Evolutionary conservation across 2,113 vertebrate genomes (phyloP).

Genomic region (Clarias macrocephalus): DNA sequence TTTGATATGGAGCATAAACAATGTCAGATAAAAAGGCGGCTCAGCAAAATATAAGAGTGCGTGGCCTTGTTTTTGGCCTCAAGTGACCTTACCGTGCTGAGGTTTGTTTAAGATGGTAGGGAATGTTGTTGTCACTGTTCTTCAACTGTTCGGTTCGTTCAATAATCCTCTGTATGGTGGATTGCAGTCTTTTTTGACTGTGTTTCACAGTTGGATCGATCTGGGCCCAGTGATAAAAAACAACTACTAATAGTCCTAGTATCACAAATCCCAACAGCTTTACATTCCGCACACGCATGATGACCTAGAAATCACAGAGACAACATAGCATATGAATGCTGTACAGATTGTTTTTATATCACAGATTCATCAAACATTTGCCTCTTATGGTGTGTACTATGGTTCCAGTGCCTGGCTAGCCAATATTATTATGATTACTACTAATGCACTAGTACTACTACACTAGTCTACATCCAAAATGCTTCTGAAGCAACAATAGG

Average conservation of each 20-base stretch:
- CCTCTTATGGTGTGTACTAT: neutral
- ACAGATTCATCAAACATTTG: neutral
- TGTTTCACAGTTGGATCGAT: slow-evolving; percentile 38
- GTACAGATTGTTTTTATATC: neutral
- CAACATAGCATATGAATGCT: neutral
- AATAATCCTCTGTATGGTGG: slow-evolving; percentile 37
- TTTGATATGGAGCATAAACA: too few relatives aligned
- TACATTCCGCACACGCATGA: slow-evolving; percentile 59
- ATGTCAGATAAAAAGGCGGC: too few relatives aligned
- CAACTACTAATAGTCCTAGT: neutral
- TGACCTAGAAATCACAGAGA: slow-evolving; percentile 13
- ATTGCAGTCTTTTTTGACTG: slow-evolving; percentile 26
- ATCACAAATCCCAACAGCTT: slow-evolving; percentile 41
- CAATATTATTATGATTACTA: too few relatives aligned
- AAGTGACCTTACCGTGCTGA: slow-evolving; percentile 60
- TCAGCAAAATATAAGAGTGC: too few relatives aligned
- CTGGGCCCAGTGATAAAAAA: slow-evolving; percentile 47
- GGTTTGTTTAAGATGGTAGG: slow-evolving; percentile 62
- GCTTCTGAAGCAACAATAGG: too few relatives aligned
- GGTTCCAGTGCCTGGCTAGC: neutral
- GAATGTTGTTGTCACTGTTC: slow-evolving; percentile 47
- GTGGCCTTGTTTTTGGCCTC: too few relatives aligned
- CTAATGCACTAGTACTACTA: too few relatives aligned
- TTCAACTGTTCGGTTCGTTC: slow-evolving; percentile 4
- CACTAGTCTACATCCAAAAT: too few relatives aligned